Percentiles rank a stretch among this genome's conserved stretches.
Evolutionary conservation across 2,888 invertebrate genomes (phyloP).

Genomic region (Lepidocyrtinus sp.): DNA sequence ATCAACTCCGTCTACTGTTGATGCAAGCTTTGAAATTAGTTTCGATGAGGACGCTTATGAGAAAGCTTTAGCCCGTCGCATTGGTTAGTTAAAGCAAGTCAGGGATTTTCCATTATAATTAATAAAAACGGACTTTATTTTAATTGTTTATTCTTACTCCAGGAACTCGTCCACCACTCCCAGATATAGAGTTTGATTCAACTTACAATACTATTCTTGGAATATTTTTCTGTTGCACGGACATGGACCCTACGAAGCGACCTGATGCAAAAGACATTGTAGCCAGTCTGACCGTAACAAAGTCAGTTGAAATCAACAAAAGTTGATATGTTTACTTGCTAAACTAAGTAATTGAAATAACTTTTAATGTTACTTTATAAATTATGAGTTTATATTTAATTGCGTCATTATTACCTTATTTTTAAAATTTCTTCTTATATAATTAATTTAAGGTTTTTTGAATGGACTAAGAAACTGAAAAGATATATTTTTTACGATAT

Average conservation of each 20-base stretch:
- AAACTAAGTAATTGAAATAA: background rate
- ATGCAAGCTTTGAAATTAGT: conserved; percentile 26
- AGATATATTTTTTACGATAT: too few species aligned
- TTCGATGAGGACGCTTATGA: conserved; percentile 64
- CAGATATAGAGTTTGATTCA: conserved; percentile 76
- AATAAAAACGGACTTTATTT: background rate
- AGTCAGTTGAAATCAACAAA: background rate
- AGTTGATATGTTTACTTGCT: background rate
- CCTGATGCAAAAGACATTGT: conserved; percentile 78
- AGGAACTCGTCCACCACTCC: conserved; percentile 83
- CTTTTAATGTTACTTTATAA: background rate
- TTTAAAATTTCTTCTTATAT: background rate
- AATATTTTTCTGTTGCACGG: conserved; percentile 82
- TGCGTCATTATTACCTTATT: background rate
- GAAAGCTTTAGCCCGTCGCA: conserved; percentile 48
- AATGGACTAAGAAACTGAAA: too few species aligned
- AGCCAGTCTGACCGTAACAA: background rate
- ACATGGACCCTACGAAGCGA: conserved; percentile 76
- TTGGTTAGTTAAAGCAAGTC: conserved; percentile 46
- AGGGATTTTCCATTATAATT: background rate
- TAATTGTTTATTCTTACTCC: background rate
- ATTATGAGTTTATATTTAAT: background rate
- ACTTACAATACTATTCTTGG: conserved; percentile 79
- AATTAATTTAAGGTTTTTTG: too few species aligned
- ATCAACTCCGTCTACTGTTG: conserved; percentile 30